Conservation (phyloP, 2,797 vertebrate species). For the Falco rusticolus region DNA sequence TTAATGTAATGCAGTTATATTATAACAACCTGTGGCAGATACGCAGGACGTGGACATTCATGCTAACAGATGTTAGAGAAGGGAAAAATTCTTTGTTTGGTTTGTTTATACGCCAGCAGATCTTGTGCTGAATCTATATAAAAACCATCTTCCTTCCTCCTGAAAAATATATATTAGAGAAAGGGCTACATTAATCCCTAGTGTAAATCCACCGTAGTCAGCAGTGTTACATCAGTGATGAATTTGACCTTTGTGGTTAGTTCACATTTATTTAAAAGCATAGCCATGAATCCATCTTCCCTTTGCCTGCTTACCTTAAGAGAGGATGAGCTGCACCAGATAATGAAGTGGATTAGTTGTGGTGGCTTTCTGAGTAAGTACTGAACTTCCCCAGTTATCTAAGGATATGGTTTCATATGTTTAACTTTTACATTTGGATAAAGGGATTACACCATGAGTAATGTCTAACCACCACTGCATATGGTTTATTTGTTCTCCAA, state of each 20-base stretch:
- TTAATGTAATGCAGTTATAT: conserved; percentile 30
- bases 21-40: conserved; percentile 52
- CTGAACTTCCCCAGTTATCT: conserved; percentile 34
- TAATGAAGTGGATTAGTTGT: not conserved
- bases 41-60: conserved; percentile 25
- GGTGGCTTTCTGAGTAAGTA: not conserved
- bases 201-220: conserved; percentile 15
- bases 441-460: conserved; percentile 68
- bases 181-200: conserved; percentile 7
- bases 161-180: not conserved
- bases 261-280: conserved; percentile 12
- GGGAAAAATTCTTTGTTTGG: conserved; percentile 73
- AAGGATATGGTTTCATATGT: conserved; percentile 55
- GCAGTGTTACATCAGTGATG: not conserved
- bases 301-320: not conserved
- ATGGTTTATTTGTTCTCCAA: conserved; percentile 68
- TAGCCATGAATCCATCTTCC: not conserved
- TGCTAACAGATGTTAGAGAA: conserved; percentile 73
- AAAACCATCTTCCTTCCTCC: not conserved
- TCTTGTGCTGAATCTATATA: conserved; percentile 61
- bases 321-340: not conserved
- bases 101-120: conserved; percentile 73
- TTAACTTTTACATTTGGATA: conserved; percentile 66
- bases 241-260: not conserved
- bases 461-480: conserved; percentile 38